Conservation (phyloP, 2,113 vertebrate species). For the Protobothrops flavoviridis region DNA sequence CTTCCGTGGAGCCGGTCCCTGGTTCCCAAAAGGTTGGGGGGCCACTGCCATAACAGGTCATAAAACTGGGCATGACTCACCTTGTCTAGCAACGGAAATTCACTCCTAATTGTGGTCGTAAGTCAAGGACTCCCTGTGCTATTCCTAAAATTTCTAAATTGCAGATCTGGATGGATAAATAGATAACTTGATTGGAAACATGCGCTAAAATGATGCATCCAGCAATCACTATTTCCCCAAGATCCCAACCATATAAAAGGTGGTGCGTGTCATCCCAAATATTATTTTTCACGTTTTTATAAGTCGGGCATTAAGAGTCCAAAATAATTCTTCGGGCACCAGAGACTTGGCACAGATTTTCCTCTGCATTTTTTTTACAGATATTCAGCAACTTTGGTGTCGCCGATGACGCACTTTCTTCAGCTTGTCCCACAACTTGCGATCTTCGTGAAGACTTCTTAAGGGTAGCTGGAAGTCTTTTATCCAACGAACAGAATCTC, state of each 20-base stretch:
- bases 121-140: neutral
- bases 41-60: neutral
- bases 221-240: neutral
- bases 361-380: neutral
- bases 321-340: neutral
- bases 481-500: neutral
- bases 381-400: neutral
- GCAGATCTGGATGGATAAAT: neutral
- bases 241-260: conserved; percentile 4
- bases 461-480: conserved; percentile 15
- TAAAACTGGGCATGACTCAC: neutral
- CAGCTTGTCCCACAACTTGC: neutral
- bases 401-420: neutral
- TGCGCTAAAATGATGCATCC: neutral
- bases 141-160: neutral
- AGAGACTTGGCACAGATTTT: conserved; percentile 9
- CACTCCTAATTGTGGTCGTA: neutral
- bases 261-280: conserved; percentile 22
- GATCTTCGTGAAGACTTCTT: conserved; percentile 5
- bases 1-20: neutral
- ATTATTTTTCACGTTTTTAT: conserved; percentile 10
- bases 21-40: neutral
- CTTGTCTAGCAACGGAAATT: neutral
- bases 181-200: neutral
- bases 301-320: conserved; percentile 33